These are phyloP conservation scores for Glossophaga mutica DNA, from an alignment of 2,797 vertebrate species.

Conservation along the genomic window DNA sequence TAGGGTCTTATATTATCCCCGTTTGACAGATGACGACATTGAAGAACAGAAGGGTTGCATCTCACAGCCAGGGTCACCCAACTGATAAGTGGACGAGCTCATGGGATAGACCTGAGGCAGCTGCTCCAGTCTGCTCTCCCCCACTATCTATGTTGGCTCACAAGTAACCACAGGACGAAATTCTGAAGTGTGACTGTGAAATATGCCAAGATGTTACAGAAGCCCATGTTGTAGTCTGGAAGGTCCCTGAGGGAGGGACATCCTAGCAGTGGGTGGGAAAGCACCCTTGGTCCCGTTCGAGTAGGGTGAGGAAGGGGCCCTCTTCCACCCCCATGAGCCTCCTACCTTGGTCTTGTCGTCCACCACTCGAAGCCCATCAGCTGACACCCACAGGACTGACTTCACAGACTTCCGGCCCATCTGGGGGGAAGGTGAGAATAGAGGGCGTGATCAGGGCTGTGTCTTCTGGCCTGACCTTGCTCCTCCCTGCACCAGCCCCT, in stretches of 20 bases:
- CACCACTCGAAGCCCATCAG: conserved; percentile 92
- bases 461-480: not conserved
- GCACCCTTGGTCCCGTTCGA: fast-evolving
- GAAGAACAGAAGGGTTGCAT: not conserved
- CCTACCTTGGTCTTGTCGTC: conserved; percentile 95
- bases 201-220: not conserved
- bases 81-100: not conserved
- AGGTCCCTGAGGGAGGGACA: not conserved
- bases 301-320: not conserved
- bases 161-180: not conserved
- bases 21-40: not conserved
- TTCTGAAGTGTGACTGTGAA: not conserved
- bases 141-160: not conserved
- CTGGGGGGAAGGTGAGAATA: conserved; percentile 72
- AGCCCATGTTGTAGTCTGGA: not conserved
- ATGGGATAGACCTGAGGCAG: not conserved
- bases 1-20: not conserved
- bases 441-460: not conserved
- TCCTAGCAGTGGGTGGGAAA: not conserved
- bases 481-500: not conserved
- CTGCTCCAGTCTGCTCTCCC: not conserved
- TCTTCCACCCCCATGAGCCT: not conserved
- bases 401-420: conserved; percentile 93
- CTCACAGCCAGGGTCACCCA: not conserved
- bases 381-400: conserved; percentile 93